Base-by-base conservation (phyloP, 2,888 invertebrate genomes). In the Cheilosia soror region DNA sequence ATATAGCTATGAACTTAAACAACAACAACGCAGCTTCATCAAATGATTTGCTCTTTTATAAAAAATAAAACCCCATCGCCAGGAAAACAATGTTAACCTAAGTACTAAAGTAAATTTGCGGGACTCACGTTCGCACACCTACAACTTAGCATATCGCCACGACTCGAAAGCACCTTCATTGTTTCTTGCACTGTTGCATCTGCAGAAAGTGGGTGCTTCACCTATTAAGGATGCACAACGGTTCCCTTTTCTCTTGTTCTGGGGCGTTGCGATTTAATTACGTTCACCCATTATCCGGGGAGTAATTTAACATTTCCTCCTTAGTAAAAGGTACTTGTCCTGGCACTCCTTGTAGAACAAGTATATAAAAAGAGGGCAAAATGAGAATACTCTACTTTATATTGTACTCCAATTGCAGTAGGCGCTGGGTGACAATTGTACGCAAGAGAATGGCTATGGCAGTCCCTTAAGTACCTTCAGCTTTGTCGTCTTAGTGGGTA, bases 291-390 rank as follows among this genome's bases (percentile, higher is more conserved):
- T 78, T 78, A 78, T 78, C 71, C 71, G 69, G 57, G 25, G 63
- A 78, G 71, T 78, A 71, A 78, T 78, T 78, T 71, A 31, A 51
- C 78, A 71, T 78, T 71, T 69, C 69, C 77, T 66, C 49, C 31
- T 37, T 37, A 11, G 37, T 40, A 25, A 31, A n/a, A 42, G 42
- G 33, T 49, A n/a, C 66, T 15, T 20, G 7, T 20, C 15, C 15
- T 47, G 15, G 20, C 47, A 47, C 3, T 47, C 20, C 44, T 44
- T 15, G 44, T 15, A 13, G 15, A 44, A 44, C 6, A 13, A 13
- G 15, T n/a, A n/a, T 6, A 15, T 44, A 15, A 20, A 15, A 47
- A 7, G 15, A 47, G n/a, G 47, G 15, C 15, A 20, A 47, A 13
- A 6, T 6, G 47, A 20, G 20, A 47, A 20, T 55, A 44, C n/a